Conservation (phyloP, 2,113 vertebrate genomes). For the Laterallus jamaicensis region DNA sequence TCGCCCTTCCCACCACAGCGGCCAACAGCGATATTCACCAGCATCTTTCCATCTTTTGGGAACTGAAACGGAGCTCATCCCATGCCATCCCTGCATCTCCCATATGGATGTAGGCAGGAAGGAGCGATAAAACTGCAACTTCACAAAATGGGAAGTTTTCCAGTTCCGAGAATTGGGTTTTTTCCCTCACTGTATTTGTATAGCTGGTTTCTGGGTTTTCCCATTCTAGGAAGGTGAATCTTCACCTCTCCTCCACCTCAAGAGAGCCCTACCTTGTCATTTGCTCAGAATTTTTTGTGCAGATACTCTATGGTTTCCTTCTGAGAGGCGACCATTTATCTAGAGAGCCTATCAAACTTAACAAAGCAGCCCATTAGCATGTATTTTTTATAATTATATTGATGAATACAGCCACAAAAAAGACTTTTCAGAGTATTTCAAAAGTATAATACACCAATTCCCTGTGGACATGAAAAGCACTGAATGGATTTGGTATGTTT, state of each 20-base stretch:
- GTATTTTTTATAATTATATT: background rate
- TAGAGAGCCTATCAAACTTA: background rate
- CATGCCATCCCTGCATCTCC: background rate
- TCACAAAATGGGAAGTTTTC: background rate
- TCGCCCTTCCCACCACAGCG: background rate
- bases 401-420: background rate
- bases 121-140: background rate
- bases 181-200: background rate
- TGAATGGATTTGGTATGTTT: background rate
- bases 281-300: background rate
- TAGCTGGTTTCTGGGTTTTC: background rate
- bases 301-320: background rate
- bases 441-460: background rate
- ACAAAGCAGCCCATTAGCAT: background rate
- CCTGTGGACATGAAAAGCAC: background rate
- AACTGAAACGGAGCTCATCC: background rate
- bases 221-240: background rate
- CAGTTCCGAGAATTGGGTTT: rapidly evolving
- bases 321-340: background rate
- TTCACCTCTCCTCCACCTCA: background rate
- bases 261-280: background rate
- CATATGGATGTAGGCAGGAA: background rate
- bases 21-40: rapidly evolving
- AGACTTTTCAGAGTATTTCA: background rate
- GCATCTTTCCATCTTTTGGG: background rate